Evolutionary conservation across 1,140 invertebrate species (phyloP).

Genomic region (Camponotus pennsylvanicus): DNA sequence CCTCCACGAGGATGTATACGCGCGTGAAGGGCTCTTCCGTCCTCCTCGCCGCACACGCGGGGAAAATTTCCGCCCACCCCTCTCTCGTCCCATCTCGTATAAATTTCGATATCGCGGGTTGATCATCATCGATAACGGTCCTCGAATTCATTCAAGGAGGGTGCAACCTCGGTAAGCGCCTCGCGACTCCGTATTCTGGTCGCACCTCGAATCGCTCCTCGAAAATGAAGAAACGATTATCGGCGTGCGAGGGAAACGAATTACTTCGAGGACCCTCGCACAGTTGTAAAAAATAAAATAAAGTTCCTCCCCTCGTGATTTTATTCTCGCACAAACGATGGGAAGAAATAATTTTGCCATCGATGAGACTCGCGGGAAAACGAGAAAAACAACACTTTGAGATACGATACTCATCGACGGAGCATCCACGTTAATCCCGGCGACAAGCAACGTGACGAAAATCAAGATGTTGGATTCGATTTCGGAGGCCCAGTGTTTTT

Average conservation of each 20-base stretch:
- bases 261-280: neutral
- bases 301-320: neutral
- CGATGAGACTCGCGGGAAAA: constrained; percentile 33
- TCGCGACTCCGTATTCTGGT: constrained; percentile 27
- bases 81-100: constrained; percentile 15
- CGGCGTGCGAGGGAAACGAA: too few species aligned
- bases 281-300: neutral
- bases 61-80: constrained; percentile 18
- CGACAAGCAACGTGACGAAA: constrained; percentile 52
- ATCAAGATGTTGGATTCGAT: constrained; percentile 54
- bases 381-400: neutral
- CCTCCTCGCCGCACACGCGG: constrained; percentile 12
- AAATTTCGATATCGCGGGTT: constrained; percentile 34
- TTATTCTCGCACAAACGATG: neutral
- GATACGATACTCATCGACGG: neutral
- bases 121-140: constrained; percentile 25
- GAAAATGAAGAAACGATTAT: constrained; percentile 46
- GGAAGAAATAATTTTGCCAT: constrained; percentile 39
- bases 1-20: constrained; percentile 52
- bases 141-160: constrained; percentile 21
- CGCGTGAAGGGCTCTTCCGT: constrained; percentile 47
- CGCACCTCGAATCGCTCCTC: neutral
- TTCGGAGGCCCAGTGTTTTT: neutral
- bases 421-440: constrained; percentile 20
- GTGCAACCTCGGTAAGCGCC: constrained; percentile 6